These are phyloP conservation scores for Cephalopterus ornatus DNA, from an alignment of 2,113 vertebrate species.

Conservation along the genomic window DNA sequence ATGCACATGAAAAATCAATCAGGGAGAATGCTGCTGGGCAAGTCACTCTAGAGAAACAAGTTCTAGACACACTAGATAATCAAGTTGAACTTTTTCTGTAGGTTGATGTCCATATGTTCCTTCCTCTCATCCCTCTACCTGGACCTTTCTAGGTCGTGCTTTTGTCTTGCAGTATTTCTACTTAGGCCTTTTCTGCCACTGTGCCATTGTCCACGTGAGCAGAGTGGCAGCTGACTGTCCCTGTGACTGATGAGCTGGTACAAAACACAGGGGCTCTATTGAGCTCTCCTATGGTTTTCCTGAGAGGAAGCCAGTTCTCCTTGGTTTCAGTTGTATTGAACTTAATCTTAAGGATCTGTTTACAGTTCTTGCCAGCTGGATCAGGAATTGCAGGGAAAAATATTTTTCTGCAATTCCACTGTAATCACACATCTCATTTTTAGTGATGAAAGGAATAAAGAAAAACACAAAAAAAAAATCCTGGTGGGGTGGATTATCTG, in stretches of 20 bases:
- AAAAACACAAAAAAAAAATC: background rate
- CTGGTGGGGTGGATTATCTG: background rate
- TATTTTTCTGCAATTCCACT: background rate
- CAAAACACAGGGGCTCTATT: background rate
- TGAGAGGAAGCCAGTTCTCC: background rate
- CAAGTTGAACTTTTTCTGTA: background rate
- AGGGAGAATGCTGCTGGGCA: background rate
- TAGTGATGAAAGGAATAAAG: background rate
- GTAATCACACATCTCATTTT: background rate
- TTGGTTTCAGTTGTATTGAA: background rate
- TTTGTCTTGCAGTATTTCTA: background rate
- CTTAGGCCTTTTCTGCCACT: background rate
- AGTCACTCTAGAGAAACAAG: conserved; percentile 6
- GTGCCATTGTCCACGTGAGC: background rate
- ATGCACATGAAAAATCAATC: background rate
- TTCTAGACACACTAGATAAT: background rate
- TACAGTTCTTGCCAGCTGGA: background rate
- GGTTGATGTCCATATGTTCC: background rate
- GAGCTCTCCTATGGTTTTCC: background rate
- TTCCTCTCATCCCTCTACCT: background rate
- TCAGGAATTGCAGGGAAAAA: background rate
- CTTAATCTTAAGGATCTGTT: background rate
- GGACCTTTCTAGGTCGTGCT: background rate
- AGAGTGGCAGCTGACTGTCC: background rate
- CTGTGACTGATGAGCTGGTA: background rate